Evolutionary conservation across 2,113 vertebrate genomes (phyloP).

Genomic region (Scatophagus argus): DNA sequence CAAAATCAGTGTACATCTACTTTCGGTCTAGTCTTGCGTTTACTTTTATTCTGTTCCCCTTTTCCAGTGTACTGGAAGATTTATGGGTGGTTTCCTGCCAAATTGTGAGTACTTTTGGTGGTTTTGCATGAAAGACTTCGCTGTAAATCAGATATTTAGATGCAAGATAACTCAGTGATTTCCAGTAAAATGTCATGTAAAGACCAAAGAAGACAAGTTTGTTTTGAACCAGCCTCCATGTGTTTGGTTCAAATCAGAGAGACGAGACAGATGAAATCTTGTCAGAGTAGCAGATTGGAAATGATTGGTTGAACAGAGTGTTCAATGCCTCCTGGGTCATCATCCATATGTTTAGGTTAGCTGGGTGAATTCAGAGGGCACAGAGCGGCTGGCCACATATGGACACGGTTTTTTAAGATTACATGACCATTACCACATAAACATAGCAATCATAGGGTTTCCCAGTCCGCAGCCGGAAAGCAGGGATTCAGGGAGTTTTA

Average conservation of each 20-base stretch:
- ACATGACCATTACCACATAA: constrained; percentile 43
- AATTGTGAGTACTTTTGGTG: constrained; percentile 4
- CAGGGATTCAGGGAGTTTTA: constrained; percentile 12
- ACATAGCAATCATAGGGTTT: constrained; percentile 49
- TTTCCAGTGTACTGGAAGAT: constrained; percentile 9
- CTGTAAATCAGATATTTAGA: background rate
- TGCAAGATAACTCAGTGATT: background rate
- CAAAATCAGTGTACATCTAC: constrained; percentile 47
- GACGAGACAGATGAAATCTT: constrained; percentile 49
- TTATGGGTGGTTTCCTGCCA: constrained; percentile 9
- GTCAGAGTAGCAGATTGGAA: constrained; percentile 70
- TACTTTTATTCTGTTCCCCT: constrained; percentile 30
- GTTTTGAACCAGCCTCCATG: background rate
- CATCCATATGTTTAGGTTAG: constrained; percentile 75
- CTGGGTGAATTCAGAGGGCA: constrained; percentile 36
- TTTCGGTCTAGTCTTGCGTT: constrained; percentile 32
- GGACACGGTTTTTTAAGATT: constrained; percentile 40
- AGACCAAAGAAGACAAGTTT: background rate
- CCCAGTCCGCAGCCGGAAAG: constrained; percentile 28
- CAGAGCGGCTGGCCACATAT: constrained; percentile 51
- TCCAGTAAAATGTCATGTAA: background rate
- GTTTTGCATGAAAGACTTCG: background rate
- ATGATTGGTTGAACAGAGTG: constrained; percentile 64
- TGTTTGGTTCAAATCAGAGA: constrained; percentile 34
- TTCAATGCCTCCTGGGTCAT: constrained; percentile 64